Evolutionary conservation across 1,140 invertebrate species (phyloP).

Genomic region (Monomorium pharaonis): DNA sequence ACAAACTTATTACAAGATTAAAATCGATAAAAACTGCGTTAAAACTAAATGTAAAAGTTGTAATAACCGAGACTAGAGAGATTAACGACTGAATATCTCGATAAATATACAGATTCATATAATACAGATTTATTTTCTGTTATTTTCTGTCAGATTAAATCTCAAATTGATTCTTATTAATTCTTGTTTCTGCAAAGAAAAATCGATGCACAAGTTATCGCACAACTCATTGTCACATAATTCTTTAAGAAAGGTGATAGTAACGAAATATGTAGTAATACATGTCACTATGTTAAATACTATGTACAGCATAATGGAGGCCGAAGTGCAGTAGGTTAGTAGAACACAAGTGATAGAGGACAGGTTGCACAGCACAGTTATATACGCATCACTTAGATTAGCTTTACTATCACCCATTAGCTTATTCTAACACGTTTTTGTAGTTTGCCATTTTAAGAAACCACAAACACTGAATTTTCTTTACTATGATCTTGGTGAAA

Average conservation of each 20-base stretch:
- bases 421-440: background rate
- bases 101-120: no score
- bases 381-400: conserved; percentile 36
- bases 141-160: background rate
- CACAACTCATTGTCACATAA: background rate
- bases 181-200: background rate
- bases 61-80: background rate
- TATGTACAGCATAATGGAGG: conserved; percentile 25
- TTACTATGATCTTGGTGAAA: background rate
- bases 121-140: background rate
- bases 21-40: background rate
- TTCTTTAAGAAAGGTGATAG: background rate
- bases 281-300: background rate
- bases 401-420: conserved; percentile 13
- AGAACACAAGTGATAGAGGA: conserved; percentile 48
- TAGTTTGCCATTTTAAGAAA: background rate
- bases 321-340: conserved; percentile 50
- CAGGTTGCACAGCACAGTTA: conserved; percentile 42
- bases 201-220: background rate
- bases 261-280: background rate
- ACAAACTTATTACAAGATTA: background rate
- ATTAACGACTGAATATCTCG: background rate
- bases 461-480: background rate
- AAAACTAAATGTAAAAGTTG: background rate
- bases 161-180: background rate